Base-by-base conservation (phyloP, 2,113 vertebrate species). In the Orthonyx spaldingii region DNA sequence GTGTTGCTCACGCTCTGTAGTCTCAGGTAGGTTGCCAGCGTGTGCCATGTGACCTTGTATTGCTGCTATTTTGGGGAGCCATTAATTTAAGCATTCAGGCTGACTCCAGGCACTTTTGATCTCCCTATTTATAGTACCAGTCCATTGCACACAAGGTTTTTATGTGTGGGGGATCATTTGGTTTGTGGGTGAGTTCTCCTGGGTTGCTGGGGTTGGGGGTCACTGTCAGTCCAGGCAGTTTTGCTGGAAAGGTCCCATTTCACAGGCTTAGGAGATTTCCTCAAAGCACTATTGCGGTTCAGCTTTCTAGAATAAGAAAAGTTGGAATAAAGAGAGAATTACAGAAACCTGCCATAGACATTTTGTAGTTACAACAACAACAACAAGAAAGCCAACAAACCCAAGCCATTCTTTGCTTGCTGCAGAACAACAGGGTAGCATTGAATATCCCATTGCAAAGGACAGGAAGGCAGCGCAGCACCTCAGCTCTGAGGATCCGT, bases 1-100 rank as follows among this genome's bases (percentile, higher is more conserved):
- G 2, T 42, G 27, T 28, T 37, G 33, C 52, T 87, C 69, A 23
- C 0, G 0, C 17, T 78, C 33, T 26, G 1, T 23, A 33, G 39
- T 78, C 41, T 76, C 66, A 60, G 44, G 70, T 30, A 41, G 78
- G 53, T 80, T 80, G 71, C 47, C 65, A 75, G 47, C 2, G 0
- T 13, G 12, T 35, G 22, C 52, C 69, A 50, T 0, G 0, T 85
- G 74, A 41, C 61, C 32, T 75, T 56, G 7, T 22, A 16, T 55
- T 84, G 21, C 50, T 72, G 59, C 89, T 94, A 1, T 69, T 92
- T 84, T 84, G 33, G 35, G 59, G 3, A 91, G 24, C 63, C 64
- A 70, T 84, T 91, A 46, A 84, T 91, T 80, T 28, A 42, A 70
- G 55, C 13, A 22, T 44, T 82, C 70, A 46, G 53, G 39, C 84